Conservation (phyloP, 2,888 invertebrate genomes). For the Parnassius apollo region DNA sequence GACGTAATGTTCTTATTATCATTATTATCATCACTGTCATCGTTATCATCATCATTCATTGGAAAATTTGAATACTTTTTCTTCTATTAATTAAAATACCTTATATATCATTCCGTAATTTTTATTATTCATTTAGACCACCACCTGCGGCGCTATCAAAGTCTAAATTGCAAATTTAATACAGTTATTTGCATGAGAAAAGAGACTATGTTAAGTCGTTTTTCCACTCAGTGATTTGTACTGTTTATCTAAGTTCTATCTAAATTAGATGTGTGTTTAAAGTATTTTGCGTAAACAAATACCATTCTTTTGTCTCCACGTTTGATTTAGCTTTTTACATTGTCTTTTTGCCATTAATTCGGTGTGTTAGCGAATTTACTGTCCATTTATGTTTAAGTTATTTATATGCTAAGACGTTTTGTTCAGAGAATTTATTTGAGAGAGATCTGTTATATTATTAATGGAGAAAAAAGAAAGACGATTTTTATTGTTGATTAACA, state of each 20-base stretch:
- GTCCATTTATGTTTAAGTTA: neutral
- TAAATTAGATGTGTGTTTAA: conserved; percentile 64
- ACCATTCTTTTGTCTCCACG: conserved; percentile 40
- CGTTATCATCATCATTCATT: too few relatives aligned
- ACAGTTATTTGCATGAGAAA: conserved; percentile 77
- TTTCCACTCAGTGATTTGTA: conserved; percentile 74
- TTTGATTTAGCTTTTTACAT: conserved; percentile 38
- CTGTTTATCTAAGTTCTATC: conserved; percentile 70
- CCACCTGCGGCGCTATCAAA: conserved; percentile 54
- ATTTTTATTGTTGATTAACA: too few relatives aligned
- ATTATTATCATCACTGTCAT: too few relatives aligned
- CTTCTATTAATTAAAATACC: too few relatives aligned
- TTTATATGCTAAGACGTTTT: conserved; percentile 3
- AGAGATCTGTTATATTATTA: too few relatives aligned
- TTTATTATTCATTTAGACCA: conserved; percentile 35
- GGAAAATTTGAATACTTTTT: too few relatives aligned
- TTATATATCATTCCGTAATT: too few relatives aligned
- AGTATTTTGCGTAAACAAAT: conserved; percentile 41
- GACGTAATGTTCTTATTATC: too few relatives aligned
- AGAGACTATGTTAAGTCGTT: conserved; percentile 67
- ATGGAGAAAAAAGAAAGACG: too few relatives aligned
- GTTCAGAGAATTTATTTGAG: neutral
- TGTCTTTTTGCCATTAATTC: conserved; percentile 15
- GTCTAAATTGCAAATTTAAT: conserved; percentile 79
- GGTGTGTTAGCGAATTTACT: conserved; percentile 7